Conservation (phyloP, 2,888 invertebrate species). For the Torymus aiolomorphi region DNA sequence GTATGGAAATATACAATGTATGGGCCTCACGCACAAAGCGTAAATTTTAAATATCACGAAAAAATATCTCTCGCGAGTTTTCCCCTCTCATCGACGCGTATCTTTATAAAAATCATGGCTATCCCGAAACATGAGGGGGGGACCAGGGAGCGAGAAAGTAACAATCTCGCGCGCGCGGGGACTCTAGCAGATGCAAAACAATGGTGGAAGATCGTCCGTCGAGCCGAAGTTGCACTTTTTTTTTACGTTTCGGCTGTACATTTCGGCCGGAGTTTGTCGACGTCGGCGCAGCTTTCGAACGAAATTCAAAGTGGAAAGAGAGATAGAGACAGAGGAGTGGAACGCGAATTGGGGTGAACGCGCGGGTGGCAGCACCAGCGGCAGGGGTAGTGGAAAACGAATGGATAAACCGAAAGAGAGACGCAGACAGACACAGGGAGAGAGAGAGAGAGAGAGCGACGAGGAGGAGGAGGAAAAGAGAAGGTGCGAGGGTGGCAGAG, state of each 20-base stretch:
- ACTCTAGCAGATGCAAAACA: constrained; percentile 40
- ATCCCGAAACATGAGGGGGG: constrained; percentile 23
- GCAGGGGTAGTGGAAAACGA: constrained; percentile 35
- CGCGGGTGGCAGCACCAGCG: constrained; percentile 46
- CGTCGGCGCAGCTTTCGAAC: constrained; percentile 58
- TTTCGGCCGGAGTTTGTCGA: constrained; percentile 59
- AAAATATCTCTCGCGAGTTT: not conserved
- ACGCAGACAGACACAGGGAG: not conserved
- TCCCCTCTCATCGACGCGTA: constrained; percentile 16
- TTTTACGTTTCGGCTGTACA: constrained; percentile 42
- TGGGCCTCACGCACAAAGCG: too few species aligned
- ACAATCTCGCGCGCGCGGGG: constrained; percentile 36
- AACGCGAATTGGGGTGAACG: constrained; percentile 55
- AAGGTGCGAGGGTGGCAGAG: constrained; percentile 3
- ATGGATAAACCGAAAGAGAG: constrained; percentile 41
- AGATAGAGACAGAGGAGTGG: constrained; percentile 58
- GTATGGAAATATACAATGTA: too few species aligned
- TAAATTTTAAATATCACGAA: too few species aligned
- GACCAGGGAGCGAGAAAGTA: constrained; percentile 33
- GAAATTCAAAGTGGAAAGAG: constrained; percentile 61
- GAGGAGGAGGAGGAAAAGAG: not conserved
- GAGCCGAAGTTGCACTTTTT: constrained; percentile 51
- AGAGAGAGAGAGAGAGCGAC: too few species aligned
- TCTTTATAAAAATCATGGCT: constrained; percentile 47
- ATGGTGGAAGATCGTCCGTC: constrained; percentile 49